These are phyloP conservation scores for Ctenoplectra terminalis DNA, from an alignment of 1,140 invertebrate species.

Conservation along the genomic window DNA sequence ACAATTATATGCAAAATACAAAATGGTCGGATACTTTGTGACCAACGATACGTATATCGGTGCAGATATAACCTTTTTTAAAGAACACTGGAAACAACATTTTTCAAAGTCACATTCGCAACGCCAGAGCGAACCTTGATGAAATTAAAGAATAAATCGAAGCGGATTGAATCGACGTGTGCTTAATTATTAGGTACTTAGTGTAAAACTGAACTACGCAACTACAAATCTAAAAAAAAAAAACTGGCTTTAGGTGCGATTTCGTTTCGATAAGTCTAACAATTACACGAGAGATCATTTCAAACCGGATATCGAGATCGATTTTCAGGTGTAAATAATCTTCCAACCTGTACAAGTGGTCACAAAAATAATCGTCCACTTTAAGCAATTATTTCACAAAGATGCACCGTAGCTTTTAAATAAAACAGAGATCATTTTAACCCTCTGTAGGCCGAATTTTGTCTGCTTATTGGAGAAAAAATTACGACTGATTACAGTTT, in stretches of 20 bases:
- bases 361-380: too few relatives aligned
- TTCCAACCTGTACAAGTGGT: too few relatives aligned
- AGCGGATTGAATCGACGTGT: background rate
- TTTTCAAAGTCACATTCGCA: background rate
- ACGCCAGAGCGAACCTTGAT: background rate
- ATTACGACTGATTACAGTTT: too few relatives aligned
- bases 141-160: background rate
- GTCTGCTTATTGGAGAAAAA: too few relatives aligned
- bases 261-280: conserved; percentile 8
- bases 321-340: conserved; percentile 19
- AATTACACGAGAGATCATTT: background rate
- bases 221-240: background rate
- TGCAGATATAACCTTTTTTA: background rate
- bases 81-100: background rate
- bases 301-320: background rate
- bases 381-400: too few relatives aligned
- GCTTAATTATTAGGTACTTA: conserved; percentile 17
- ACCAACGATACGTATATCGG: too few relatives aligned
- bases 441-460: too few relatives aligned
- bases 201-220: background rate
- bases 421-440: too few relatives aligned
- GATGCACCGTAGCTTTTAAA: too few relatives aligned
- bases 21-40: too few relatives aligned
- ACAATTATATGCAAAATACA: too few relatives aligned
- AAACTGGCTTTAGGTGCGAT: conserved; percentile 29